A percentile compares a stretch with the other conserved stretches of the same genome.
phyloP scores from a whole-genome alignment of 2,888 invertebrate species.

The Petrolisthes manimaculis region DNA sequence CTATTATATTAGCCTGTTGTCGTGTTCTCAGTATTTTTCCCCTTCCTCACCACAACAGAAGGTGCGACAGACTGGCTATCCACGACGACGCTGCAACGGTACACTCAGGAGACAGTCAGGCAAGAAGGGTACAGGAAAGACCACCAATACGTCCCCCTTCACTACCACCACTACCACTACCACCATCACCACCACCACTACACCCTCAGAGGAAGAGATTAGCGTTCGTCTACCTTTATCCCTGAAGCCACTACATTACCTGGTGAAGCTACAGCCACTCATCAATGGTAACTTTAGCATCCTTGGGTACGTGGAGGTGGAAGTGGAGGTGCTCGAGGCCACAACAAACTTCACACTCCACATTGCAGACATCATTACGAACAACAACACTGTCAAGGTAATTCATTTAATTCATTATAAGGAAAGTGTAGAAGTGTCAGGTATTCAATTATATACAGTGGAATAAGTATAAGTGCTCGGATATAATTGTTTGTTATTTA shows the following conservation, averaged over 20 bases:
- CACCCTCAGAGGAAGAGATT: background rate
- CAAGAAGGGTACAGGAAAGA: background rate
- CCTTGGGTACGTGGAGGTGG: constrained; percentile 56
- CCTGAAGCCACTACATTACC: constrained; percentile 42
- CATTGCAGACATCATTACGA: constrained; percentile 60
- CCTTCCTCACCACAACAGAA: background rate
- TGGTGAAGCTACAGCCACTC: constrained; percentile 63
- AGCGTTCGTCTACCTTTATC: constrained; percentile 39
- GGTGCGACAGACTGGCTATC: background rate
- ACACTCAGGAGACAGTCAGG: constrained; percentile 3
- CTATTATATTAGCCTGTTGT: no score
- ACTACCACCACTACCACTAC: background rate
- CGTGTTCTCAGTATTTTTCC: background rate
- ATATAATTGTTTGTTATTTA: no score
- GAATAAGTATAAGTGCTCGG: no score
- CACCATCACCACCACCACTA: constrained; percentile 8
- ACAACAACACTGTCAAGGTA: constrained; percentile 74
- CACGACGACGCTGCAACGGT: constrained; percentile 15
- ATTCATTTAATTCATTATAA: constrained; percentile 66
- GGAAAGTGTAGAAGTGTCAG: no score
- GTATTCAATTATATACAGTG: no score
- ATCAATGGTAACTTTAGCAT: constrained; percentile 66
- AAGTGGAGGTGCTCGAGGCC: constrained; percentile 71
- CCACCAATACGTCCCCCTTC: background rate
- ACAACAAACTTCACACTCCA: constrained; percentile 58